Evolutionary conservation across 92 coral and sea anemone genomes (phyloP).

Genomic region (Bergia sp.): DNA sequence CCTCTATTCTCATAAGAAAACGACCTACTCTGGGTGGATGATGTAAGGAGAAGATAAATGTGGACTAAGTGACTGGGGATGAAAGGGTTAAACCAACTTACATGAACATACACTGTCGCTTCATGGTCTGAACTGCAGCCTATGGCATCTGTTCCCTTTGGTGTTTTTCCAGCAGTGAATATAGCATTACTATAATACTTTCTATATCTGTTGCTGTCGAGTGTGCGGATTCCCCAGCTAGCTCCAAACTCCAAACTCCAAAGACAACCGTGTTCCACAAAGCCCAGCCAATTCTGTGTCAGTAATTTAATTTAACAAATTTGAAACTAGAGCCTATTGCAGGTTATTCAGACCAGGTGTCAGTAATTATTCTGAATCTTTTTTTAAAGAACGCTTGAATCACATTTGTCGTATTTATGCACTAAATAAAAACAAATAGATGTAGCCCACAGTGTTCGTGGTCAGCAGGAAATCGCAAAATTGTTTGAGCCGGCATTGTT

Average conservation of each 20-base stretch:
- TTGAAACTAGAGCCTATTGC: too few relatives aligned
- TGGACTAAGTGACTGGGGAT: too few relatives aligned
- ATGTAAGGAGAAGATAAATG: too few relatives aligned
- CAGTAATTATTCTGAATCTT: background rate
- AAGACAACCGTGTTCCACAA: background rate
- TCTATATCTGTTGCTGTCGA: background rate
- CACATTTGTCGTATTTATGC: too few relatives aligned
- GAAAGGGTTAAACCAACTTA: slow-evolving; percentile 20
- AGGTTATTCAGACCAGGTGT: background rate
- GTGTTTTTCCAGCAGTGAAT: background rate
- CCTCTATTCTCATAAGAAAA: too few relatives aligned
- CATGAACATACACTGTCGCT: slow-evolving; percentile 59
- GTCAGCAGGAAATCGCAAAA: slow-evolving; percentile 2
- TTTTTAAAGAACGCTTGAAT: background rate
- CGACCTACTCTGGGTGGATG: too few relatives aligned
- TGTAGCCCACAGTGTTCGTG: background rate
- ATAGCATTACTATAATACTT: background rate
- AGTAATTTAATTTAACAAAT: slow-evolving; percentile 2
- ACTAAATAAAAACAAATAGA: too few relatives aligned
- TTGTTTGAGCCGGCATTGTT: slow-evolving; percentile 19
- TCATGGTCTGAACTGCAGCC: slow-evolving; percentile 1
- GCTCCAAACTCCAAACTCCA: background rate
- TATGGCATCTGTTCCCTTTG: background rate
- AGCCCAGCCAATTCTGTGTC: background rate
- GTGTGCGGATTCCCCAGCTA: background rate